phyloP scores from a whole-genome alignment of 1,140 invertebrate genomes.

The Hermatobates lingyangjiaoensis region DNA sequence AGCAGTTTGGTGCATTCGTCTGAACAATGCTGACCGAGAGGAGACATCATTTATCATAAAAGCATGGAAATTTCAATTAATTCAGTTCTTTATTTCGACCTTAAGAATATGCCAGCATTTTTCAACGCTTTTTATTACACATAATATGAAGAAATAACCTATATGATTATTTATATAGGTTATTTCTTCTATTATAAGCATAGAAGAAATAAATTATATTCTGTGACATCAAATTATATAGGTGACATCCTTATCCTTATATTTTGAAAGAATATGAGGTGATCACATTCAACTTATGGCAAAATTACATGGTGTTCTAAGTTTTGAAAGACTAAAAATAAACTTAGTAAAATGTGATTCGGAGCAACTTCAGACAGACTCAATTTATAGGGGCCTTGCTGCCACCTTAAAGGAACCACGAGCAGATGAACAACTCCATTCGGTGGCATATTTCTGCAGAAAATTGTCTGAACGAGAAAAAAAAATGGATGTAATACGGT shows the following conservation, averaged over 20 bases:
- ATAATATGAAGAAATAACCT: neutral
- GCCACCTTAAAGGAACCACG: neutral
- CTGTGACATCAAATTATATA: no score
- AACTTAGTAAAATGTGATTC: neutral
- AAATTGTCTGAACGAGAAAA: neutral
- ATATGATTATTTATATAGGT: neutral
- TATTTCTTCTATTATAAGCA: no score
- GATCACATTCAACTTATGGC: neutral
- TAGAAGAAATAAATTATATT: no score
- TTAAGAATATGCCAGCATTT: neutral
- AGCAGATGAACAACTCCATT: neutral
- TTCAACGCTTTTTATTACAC: neutral
- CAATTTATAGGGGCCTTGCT: neutral
- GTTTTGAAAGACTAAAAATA: neutral
- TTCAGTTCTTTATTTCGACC: no score
- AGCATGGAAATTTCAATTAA: neutral
- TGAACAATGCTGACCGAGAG: neutral
- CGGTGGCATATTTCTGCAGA: neutral
- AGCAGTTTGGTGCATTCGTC: neutral
- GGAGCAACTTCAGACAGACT: neutral
- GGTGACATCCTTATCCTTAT: neutral
- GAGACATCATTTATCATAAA: neutral
- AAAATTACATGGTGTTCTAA: neutral
- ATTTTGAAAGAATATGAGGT: neutral
- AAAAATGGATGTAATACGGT: no score